phyloP scores from a whole-genome alignment of 2,113 vertebrate genomes.

The Psilopsiagon aurifrons region DNA sequence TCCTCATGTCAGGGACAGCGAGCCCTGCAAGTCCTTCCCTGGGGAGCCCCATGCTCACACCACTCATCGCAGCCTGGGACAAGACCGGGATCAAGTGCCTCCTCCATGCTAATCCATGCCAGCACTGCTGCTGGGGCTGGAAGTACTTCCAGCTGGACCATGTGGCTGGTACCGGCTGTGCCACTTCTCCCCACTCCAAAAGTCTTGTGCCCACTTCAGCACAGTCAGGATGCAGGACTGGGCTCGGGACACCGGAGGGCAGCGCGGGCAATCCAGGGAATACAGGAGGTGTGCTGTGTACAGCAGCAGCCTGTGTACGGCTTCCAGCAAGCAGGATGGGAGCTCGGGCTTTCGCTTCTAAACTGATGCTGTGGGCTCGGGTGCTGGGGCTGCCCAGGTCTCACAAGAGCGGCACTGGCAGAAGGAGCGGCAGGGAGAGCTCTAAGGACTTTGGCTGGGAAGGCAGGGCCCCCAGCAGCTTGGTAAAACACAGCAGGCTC shows the following conservation, averaged over 20 bases:
- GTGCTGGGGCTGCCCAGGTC: neutral
- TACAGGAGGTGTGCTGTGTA: neutral
- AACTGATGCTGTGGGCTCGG: too few species aligned
- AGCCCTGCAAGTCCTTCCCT: neutral
- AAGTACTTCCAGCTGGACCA: fast-evolving
- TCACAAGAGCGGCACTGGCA: neutral
- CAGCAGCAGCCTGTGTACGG: neutral
- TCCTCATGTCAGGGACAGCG: too few species aligned
- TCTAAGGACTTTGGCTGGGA: neutral
- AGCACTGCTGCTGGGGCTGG: neutral
- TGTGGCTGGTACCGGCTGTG: fast-evolving
- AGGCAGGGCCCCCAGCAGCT: neutral
- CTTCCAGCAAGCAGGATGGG: neutral
- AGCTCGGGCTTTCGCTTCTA: fast-evolving
- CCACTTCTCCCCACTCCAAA: neutral
- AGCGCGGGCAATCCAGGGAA: neutral
- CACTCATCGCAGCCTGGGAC: neutral
- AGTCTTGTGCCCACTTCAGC: neutral
- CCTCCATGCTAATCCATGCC: neutral
- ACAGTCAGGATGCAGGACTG: fast-evolving
- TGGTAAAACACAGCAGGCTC: neutral
- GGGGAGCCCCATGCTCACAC: neutral
- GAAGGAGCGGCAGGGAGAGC: neutral
- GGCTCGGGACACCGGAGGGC: neutral
- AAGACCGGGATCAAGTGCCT: neutral